phyloP scores from a whole-genome alignment of 2,797 vertebrate genomes.

The Pyrocephalus nanus region DNA sequence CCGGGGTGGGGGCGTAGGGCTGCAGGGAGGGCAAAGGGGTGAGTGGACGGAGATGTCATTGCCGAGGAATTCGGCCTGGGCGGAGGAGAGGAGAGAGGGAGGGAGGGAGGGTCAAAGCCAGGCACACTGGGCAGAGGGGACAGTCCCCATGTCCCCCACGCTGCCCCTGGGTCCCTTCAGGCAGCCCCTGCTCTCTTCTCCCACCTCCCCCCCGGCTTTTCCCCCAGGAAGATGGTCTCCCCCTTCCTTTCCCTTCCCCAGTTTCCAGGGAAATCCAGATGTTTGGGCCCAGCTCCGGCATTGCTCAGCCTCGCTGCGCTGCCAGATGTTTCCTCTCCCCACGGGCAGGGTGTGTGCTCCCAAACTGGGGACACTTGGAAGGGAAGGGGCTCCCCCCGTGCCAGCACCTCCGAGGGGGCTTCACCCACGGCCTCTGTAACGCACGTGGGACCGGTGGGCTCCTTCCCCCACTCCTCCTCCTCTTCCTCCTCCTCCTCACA shows the following conservation, averaged over 20 bases:
- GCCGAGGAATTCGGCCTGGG: slow-evolving; percentile 53
- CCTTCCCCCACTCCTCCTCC: neutral
- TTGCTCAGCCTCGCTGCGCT: neutral
- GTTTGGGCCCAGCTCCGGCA: slow-evolving; percentile 44
- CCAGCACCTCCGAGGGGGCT: neutral
- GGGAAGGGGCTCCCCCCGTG: accelerated
- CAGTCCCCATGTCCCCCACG: neutral
- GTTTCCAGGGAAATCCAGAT: slow-evolving; percentile 62
- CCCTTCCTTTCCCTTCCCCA: neutral
- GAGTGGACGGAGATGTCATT: slow-evolving; percentile 45
- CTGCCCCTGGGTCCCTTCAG: neutral
- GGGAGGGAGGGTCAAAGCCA: neutral
- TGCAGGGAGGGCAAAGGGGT: neutral
- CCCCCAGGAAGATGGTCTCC: neutral
- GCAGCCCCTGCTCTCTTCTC: neutral
- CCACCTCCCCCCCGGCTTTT: accelerated
- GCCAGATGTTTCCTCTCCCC: slow-evolving; percentile 58
- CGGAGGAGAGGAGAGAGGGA: neutral
- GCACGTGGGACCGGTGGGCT: accelerated
- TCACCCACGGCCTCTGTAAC: accelerated
- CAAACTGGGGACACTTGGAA: neutral
- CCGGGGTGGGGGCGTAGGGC: neutral
- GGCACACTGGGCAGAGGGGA: neutral
- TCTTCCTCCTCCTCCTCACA: neutral
- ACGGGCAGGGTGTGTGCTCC: neutral